Base-by-base conservation (phyloP, 2,797 vertebrate species). In the Amblyopsis hoosieri region DNA sequence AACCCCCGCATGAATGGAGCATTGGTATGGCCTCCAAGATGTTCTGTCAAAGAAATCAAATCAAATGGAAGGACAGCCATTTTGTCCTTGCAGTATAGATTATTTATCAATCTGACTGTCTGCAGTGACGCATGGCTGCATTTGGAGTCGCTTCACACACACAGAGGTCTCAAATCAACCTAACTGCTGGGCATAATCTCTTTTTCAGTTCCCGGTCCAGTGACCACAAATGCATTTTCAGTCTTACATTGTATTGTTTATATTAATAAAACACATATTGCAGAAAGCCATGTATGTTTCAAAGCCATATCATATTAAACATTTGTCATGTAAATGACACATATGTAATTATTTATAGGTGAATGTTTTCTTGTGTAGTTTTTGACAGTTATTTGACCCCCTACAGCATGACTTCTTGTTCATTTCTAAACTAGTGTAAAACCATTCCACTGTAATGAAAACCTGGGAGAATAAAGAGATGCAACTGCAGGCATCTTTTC, bases 71-170 rank as follows among this genome's bases (percentile, higher is more conserved):
- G 78, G 84, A 88, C 82, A 85, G 82, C 77, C 84, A 84, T 85
- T 90, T 85, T 87, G 88, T 88, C 85, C 84, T 86, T 85, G 81
- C 79, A 65, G 72, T 88, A 87, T 90, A 75, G 89, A 90, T 91
- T 87, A 89, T 91, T 90, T 89, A 90, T 89, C 88, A 87, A 87
- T 87, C 83, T 82, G 85, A 81, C 79, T 76, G 76, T 85, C 82
- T 52, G 75, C 81, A 82, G 79, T 87, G 81, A 85, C 61, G 72
- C 84, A 82, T 75, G 79, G 61, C 82, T 88, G 81, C 80, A 89
- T 89, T 84, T 77, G 76, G 45, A 88, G 81, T 87, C 86, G 74
- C 73, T 85, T 83, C 87, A 89, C 87, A 88, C 82, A 87, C 78
- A 75, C 61, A 45, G 42, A 17, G 37, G 37, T 74, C 81, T 79